Conservation (phyloP, 1,140 invertebrate species). For the Chelonus insularis region DNA sequence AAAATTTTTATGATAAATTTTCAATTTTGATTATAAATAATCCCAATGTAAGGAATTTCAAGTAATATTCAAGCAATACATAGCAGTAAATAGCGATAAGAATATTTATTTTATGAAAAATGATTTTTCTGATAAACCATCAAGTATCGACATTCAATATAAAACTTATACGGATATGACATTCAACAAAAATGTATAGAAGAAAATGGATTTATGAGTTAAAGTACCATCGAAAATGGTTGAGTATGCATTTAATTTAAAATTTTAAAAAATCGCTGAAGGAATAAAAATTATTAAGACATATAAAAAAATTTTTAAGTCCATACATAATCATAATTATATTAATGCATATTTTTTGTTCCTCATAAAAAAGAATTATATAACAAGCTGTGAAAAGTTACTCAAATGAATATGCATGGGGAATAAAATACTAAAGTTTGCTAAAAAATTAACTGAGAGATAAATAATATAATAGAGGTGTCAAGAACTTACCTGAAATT, state of each 20-base stretch:
- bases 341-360: slow-evolving; percentile 7
- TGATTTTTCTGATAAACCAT: no score
- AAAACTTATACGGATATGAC: no score
- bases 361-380: not conserved
- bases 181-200: no score
- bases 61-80: no score
- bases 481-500: not conserved
- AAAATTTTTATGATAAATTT: no score
- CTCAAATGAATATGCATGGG: slow-evolving; percentile 13
- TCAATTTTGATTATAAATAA: no score
- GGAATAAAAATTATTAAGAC: not conserved
- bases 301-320: not conserved
- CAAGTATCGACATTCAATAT: no score
- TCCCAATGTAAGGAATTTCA: no score
- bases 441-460: not conserved
- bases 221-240: no score
- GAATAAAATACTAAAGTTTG: not conserved
- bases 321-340: not conserved
- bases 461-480: not conserved
- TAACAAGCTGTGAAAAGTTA: not conserved
- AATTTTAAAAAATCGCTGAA: not conserved
- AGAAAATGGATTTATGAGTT: no score
- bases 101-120: no score
- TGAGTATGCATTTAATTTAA: not conserved
- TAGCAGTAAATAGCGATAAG: no score